Base-by-base conservation (phyloP, 2,888 invertebrate species). In the Xiphydria camelus region DNA sequence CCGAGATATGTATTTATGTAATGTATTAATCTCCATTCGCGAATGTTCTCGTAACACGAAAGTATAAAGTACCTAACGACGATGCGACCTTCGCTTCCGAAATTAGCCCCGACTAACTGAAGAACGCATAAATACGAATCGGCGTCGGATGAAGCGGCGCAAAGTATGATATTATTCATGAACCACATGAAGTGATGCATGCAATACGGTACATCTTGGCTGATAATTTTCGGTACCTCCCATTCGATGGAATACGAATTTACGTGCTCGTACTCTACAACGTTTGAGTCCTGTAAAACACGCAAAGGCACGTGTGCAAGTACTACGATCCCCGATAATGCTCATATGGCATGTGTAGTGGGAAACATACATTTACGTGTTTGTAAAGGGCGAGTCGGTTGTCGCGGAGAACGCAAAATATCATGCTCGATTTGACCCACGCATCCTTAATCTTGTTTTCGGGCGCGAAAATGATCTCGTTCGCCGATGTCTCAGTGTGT, bases 401-500 rank as follows among this genome's bases (percentile, higher is more conserved):
- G 45, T 59, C 58, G 3, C 47, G 40, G n/a, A 68, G 52, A 42
- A 71, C 48, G 1, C 75, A 65, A 32, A 75, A 64, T n/a, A 77
- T 59, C 9, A 73, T 66, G 54, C 83, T 82, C 22, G 79, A 61
- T 56, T 77, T 66, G 19, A 61, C 37, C 52, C 51, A 56, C 12
- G 44, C 38, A 40, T 49, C 47, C 10, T 38, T 40, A 12, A 48
- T 40, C 2, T 26, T 22, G 42, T 61, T 51, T 40, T 55, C 52
- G 15, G 81, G 80, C 34, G 82, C 78, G 77, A 87, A 86, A 49
- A 79, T 74, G 12, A 88, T 75, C 19, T 80, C 78, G 67, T 84
- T 84, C 1, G 88, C 79, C 48, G 81, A 76, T 18, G 74, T 69
- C 0, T 82, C 75, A 44, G 83, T 71, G 38, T 80, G 67, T 9